A percentile compares a stretch with the other conserved stretches of the same genome.
Evolutionary conservation across 1,140 invertebrate species (phyloP).

Genomic region (Prorops nasuta): DNA sequence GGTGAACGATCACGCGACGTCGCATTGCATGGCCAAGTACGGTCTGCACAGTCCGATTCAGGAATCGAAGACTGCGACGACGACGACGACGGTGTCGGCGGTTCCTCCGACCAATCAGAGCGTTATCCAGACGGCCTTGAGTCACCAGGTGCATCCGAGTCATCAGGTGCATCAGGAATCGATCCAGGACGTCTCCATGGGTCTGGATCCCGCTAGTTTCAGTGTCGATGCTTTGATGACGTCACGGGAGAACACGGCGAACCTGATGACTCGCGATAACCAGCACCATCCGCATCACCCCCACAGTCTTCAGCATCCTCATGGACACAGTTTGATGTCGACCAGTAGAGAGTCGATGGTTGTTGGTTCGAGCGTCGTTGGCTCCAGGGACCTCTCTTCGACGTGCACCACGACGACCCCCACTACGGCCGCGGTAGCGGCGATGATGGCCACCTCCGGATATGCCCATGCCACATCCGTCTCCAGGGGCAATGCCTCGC

Average conservation of each 20-base stretch:
- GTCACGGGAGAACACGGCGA: conserved; percentile 42
- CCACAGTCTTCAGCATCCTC: conserved; percentile 57
- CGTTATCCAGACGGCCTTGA: conserved; percentile 43
- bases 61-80: conserved; percentile 39
- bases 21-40: conserved; percentile 51
- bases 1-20: conserved; percentile 55
- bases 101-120: conserved; percentile 24
- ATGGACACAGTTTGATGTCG: conserved; percentile 47
- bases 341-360: conserved; percentile 36
- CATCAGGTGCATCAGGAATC: conserved; percentile 44
- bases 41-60: conserved; percentile 57
- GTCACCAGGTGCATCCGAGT: conserved; percentile 42
- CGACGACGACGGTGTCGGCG: conserved; percentile 19
- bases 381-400: conserved; percentile 43
- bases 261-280: conserved; percentile 50
- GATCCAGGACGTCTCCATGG: conserved; percentile 56
- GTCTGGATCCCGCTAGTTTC: conserved; percentile 56
- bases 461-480: conserved; percentile 51
- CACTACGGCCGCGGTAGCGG: conserved; percentile 43
- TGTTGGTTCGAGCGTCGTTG: conserved; percentile 52
- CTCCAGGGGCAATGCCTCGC: conserved; percentile 56
- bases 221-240: conserved; percentile 61
- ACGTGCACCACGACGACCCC: conserved; percentile 33
- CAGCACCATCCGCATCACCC: conserved; percentile 57
- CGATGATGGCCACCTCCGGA: conserved; percentile 59